A percentile compares a stretch with the other conserved stretches of the same genome.
Conservation (phyloP, 2,888 invertebrate genomes). For the Chymomyza procnemis region DNA sequence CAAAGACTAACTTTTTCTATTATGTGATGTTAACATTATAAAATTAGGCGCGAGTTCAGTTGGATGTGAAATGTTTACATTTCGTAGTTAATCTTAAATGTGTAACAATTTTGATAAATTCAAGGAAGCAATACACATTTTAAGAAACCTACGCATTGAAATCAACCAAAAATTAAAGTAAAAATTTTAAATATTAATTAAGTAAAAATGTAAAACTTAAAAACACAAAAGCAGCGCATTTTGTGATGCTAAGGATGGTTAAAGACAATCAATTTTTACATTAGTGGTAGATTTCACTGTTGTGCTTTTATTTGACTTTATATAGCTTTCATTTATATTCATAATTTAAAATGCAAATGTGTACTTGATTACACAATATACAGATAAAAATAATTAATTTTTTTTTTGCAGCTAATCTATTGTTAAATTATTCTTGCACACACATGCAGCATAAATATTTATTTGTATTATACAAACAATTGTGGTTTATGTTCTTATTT, state of each 20-base stretch:
- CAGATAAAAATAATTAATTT: background rate
- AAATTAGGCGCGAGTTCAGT: too few species aligned
- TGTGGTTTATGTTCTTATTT: background rate
- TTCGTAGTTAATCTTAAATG: too few species aligned
- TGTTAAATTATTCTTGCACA: background rate
- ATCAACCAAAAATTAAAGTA: too few species aligned
- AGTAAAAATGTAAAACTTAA: too few species aligned
- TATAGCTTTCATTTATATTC: background rate
- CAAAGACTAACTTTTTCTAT: too few species aligned
- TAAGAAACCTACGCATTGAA: too few species aligned
- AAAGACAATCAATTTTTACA: background rate
- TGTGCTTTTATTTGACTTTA: background rate
- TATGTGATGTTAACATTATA: too few species aligned
- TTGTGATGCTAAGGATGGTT: background rate
- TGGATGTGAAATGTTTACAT: too few species aligned
- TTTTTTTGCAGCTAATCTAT: background rate
- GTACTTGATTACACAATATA: background rate
- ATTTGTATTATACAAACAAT: background rate
- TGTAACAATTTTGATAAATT: too few species aligned
- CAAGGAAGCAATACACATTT: too few species aligned
- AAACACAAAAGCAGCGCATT: background rate
- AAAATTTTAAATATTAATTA: too few species aligned
- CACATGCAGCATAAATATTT: background rate
- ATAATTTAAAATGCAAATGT: background rate
- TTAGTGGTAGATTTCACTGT: background rate